A percentile compares a stretch with the other conserved stretches of the same genome.
Evolutionary conservation across 53 echinoderm and acorn worm species (phyloP).

Genomic region (Holothuria scabra): DNA sequence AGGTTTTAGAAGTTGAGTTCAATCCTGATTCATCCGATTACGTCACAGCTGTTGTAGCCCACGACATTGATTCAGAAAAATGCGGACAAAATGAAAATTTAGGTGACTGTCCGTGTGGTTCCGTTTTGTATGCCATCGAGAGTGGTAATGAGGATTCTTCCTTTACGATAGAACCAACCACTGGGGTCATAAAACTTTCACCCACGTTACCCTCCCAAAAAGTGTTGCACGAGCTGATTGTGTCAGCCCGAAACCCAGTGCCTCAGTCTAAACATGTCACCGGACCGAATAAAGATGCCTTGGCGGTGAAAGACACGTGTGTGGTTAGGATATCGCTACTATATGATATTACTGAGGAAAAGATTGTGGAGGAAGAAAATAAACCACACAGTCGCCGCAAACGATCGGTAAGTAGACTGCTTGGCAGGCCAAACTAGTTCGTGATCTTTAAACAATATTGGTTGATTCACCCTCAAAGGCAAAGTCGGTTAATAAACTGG

Average conservation of each 20-base stretch:
- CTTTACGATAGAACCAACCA: constrained; percentile 81
- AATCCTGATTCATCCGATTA: constrained; percentile 39
- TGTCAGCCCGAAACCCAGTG: constrained; percentile 80
- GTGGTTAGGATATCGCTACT: background rate
- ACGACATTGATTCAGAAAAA: constrained; percentile 69
- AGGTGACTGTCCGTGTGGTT: constrained; percentile 77
- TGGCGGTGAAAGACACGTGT: background rate
- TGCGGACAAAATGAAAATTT: constrained; percentile 33
- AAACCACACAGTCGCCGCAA: constrained; percentile 33
- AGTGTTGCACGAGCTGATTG: constrained; percentile 47
- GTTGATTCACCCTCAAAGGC: no score
- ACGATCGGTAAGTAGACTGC: constrained; percentile 56
- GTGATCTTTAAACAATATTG: no score
- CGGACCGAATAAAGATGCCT: background rate
- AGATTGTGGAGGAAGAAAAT: constrained; percentile 53
- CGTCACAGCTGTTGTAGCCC: constrained; percentile 71
- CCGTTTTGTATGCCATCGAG: constrained; percentile 84
- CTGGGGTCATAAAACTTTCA: constrained; percentile 71
- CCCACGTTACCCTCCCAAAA: constrained; percentile 38
- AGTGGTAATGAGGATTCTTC: constrained; percentile 73
- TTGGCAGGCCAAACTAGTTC: no score
- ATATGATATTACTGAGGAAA: background rate
- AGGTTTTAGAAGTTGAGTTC: constrained; percentile 59
- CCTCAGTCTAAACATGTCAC: constrained; percentile 50
- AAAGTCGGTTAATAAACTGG: no score